phyloP scores from a whole-genome alignment of 2,888 invertebrate genomes.

The Rhagium mordax region DNA sequence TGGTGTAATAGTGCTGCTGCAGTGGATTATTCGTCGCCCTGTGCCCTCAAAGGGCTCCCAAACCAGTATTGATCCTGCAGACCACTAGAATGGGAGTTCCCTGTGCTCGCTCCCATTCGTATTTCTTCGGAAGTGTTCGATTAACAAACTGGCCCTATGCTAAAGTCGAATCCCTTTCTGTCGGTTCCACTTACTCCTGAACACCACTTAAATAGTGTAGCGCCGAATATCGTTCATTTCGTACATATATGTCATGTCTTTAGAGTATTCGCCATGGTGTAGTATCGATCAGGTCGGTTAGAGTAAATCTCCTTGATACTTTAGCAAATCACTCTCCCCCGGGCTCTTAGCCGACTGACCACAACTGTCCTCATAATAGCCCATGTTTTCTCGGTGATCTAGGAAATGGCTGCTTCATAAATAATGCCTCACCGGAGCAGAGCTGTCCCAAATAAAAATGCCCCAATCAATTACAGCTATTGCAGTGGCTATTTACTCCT shows the following conservation, averaged over 20 bases:
- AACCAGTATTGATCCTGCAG: constrained; percentile 66
- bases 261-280: constrained; percentile 24
- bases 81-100: constrained; percentile 65
- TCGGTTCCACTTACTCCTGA: constrained; percentile 37
- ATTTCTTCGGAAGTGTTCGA: constrained; percentile 63
- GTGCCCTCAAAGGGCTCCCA: constrained; percentile 51
- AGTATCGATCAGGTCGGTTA: constrained; percentile 44
- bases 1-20: constrained; percentile 18
- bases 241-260: constrained; percentile 24
- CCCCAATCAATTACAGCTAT: constrained; percentile 66
- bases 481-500: constrained; percentile 46
- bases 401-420: constrained; percentile 67
- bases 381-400: constrained; percentile 64
- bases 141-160: constrained; percentile 57
- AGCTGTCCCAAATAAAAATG: constrained; percentile 62
- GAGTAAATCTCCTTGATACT: constrained; percentile 59
- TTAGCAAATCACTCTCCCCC: constrained; percentile 60
- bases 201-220: constrained; percentile 17
- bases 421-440: constrained; percentile 61
- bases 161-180: constrained; percentile 51
- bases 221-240: constrained; percentile 27
- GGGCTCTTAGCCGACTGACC: constrained; percentile 58
- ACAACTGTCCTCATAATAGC: constrained; percentile 65
- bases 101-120: constrained; percentile 62
- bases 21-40: constrained; percentile 27